These are phyloP conservation scores for Epinephelus moara DNA, from an alignment of 2,113 vertebrate species.

Conservation along the genomic window DNA sequence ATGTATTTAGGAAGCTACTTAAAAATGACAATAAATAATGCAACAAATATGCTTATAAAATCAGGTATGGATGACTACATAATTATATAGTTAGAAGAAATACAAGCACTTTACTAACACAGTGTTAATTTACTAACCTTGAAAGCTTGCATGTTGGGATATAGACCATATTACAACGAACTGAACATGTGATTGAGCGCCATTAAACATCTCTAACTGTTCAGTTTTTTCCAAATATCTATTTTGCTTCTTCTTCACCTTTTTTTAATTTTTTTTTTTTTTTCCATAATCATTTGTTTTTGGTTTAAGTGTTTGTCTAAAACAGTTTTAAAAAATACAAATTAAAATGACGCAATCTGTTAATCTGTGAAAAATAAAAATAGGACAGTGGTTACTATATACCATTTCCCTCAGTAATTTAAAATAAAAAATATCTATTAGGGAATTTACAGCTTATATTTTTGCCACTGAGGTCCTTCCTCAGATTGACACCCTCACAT, in stretches of 20 bases:
- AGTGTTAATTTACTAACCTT: conserved; percentile 52
- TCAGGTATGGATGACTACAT: conserved; percentile 24
- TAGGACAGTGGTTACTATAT: neutral
- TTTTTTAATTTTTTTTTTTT: neutral
- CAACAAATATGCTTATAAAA: conserved; percentile 14
- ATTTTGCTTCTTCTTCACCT: conserved; percentile 23
- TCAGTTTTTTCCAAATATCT: conserved; percentile 30
- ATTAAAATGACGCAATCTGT: neutral
- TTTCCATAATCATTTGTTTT: neutral
- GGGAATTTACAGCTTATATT: conserved; percentile 11
- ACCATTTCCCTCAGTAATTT: neutral
- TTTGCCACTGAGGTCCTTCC: neutral
- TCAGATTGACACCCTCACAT: conserved; percentile 16
- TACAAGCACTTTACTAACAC: conserved; percentile 75
- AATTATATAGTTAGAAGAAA: conserved; percentile 35
- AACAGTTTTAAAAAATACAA: neutral
- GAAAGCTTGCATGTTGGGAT: conserved; percentile 48
- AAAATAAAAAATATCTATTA: neutral
- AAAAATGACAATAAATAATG: conserved; percentile 5
- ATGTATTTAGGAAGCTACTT: conserved; percentile 35
- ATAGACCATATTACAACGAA: conserved; percentile 12
- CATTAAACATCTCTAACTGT: conserved; percentile 5
- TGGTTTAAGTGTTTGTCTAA: conserved; percentile 22
- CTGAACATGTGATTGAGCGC: neutral
- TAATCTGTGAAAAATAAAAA: neutral